Base-by-base conservation (phyloP, 2,113 vertebrate genomes). In the Halichoeres trimaculatus region DNA sequence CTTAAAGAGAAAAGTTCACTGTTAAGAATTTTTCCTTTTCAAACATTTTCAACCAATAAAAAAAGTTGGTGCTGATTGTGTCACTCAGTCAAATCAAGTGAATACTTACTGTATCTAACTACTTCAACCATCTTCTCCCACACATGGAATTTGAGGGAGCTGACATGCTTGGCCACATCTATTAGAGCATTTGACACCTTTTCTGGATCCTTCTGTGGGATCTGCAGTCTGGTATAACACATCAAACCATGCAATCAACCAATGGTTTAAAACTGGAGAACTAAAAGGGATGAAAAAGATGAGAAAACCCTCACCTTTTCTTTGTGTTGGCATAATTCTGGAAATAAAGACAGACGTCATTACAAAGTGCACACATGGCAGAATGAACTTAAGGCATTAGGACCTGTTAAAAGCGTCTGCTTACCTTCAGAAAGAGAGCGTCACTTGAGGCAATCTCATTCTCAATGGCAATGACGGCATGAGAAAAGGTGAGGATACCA, bases 81-180 rank as follows among this genome's bases (percentile, higher is more conserved):
- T 30, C 30, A 30, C 30, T 30, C 30, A 30, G 30, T 30, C 30
- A 30, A 30, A 6, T 30, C 30, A 30, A 30, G 30, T 10, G 11
- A 41, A 8, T 23, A 72, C 94, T 91, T 85, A 95, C 94, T 94
- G 86, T 92, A 93, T 59, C 93, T 82, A 75, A 94, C 87, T 76
- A 94, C 67, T 19, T 78, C 75, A 58, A 83, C 68, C 93, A 95
- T 94, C 80, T 94, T 94, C 83, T 91, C 89, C 94, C 93, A 95
- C 47, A 95, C 90, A 4, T 84, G 88, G 87, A 91, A 94, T 78
- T 93, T 94, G 41, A 95, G 89, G 26, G 91, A 93, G 43, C 92
- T 89, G 64, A 94, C 59, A 22, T 94, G 91, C 34, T 90, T 88
- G 48, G 93, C 88, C 67, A 93, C 90, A 51, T 93, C 74, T n/a